phyloP scores from a whole-genome alignment of 2,113 vertebrate genomes.

The Platichthys stellatus region DNA sequence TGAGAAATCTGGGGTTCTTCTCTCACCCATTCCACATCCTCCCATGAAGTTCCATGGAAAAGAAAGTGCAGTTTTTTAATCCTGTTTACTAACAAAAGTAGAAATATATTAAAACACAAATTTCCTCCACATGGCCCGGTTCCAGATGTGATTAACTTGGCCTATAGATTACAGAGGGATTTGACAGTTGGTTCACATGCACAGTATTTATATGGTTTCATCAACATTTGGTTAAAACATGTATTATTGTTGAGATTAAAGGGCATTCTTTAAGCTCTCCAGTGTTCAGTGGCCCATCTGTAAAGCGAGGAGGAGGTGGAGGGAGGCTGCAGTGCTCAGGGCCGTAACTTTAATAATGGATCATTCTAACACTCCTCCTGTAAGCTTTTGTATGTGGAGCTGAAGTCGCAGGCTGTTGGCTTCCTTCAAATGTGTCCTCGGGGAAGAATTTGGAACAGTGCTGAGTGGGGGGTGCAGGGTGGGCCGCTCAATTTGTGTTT shows the following conservation, averaged over 20 bases:
- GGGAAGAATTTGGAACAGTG: constrained; percentile 34
- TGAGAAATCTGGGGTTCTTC: too few species aligned
- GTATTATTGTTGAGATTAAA: not conserved
- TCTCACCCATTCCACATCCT: too few species aligned
- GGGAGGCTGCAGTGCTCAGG: constrained; percentile 13
- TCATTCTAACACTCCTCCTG: constrained; percentile 55
- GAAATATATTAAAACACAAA: not conserved
- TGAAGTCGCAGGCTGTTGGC: constrained; percentile 19
- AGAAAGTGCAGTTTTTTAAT: too few species aligned
- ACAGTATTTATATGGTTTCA: not conserved
- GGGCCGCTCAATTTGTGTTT: constrained; percentile 7
- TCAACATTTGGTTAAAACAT: not conserved
- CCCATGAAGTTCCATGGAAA: too few species aligned
- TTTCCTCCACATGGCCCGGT: not conserved
- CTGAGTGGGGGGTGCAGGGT: constrained; percentile 4
- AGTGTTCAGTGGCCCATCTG: constrained; percentile 22
- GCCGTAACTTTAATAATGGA: constrained; percentile 54
- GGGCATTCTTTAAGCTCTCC: constrained; percentile 2
- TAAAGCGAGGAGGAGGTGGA: constrained; percentile 12
- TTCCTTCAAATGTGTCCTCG: constrained; percentile 44
- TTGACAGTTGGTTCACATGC: not conserved
- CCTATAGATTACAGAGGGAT: constrained; percentile 14
- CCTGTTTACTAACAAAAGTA: not conserved
- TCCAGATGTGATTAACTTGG: constrained; percentile 21
- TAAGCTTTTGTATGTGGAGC: constrained; percentile 50